A percentile compares a stretch with the other conserved stretches of the same genome.
phyloP scores from a whole-genome alignment of 1,140 invertebrate genomes.

The Hestina assimilis region DNA sequence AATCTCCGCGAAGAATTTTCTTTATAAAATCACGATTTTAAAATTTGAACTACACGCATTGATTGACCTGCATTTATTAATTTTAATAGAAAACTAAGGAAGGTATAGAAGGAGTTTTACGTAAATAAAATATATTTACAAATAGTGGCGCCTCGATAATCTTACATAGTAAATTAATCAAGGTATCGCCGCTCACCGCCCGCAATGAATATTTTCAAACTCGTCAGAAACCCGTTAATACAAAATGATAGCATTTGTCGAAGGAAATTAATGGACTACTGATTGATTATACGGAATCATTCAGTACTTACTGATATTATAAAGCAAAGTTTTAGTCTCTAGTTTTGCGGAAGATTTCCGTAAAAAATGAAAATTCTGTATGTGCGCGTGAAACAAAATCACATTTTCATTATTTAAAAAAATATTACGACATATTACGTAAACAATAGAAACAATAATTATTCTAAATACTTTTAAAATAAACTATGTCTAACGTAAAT shows the following conservation, averaged over 20 bases:
- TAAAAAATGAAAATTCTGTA: too few species aligned
- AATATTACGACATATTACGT: too few species aligned
- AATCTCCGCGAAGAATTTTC: too few species aligned
- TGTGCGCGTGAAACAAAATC: too few species aligned
- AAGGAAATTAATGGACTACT: constrained; percentile 45
- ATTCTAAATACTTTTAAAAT: too few species aligned
- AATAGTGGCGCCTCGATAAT: constrained; percentile 14
- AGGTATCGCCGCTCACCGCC: constrained; percentile 31
- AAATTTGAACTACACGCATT: too few species aligned
- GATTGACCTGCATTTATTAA: too few species aligned
- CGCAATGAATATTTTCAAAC: constrained; percentile 45
- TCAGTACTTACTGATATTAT: constrained; percentile 13
- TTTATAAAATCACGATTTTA: too few species aligned
- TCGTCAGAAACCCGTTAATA: constrained; percentile 55
- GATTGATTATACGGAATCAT: constrained; percentile 31
- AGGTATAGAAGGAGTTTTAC: neutral
- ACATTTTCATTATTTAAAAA: too few species aligned
- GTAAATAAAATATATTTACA: constrained; percentile 4
- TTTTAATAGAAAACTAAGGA: too few species aligned
- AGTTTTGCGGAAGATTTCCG: neutral
- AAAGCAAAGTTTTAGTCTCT: neutral
- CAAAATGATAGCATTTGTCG: constrained; percentile 49
- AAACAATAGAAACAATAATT: too few species aligned
- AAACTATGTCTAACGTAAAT: too few species aligned
- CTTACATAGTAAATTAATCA: constrained; percentile 19